A percentile compares a stretch with the other conserved stretches of the same genome.
Conservation (phyloP, 2,797 vertebrate genomes). For the Poecilia wingei region DNA sequence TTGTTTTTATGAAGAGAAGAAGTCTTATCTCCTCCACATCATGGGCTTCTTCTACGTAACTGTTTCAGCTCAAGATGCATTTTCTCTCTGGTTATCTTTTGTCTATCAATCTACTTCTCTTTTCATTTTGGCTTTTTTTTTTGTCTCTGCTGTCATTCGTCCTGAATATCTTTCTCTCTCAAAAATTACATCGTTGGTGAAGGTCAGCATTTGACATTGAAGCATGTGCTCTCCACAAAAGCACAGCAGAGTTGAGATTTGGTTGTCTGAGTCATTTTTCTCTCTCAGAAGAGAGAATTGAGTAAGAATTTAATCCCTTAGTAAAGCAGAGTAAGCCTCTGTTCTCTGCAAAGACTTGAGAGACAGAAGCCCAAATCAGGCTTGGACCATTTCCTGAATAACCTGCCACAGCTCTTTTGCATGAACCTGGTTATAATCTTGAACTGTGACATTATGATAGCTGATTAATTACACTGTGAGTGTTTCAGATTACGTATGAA, state of each 20-base stretch:
- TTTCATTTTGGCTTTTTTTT: neutral
- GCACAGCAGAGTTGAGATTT: slow-evolving; percentile 18
- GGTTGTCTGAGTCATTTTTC: slow-evolving; percentile 2
- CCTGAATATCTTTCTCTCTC: slow-evolving; percentile 1
- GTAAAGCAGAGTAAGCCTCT: slow-evolving; percentile 1
- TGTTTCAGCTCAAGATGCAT: neutral
- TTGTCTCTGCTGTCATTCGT: neutral
- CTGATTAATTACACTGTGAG: neutral
- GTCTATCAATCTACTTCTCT: neutral
- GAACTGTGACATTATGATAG: neutral
- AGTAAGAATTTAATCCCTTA: slow-evolving; percentile 22
- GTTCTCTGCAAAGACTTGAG: neutral
- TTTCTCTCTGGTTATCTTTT: slow-evolving; percentile 13
- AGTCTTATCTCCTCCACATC: slow-evolving; percentile 20
- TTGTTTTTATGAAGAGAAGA: slow-evolving; percentile 17
- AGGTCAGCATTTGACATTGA: slow-evolving; percentile 52
- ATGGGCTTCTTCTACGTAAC: neutral
- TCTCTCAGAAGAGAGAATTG: slow-evolving; percentile 21
- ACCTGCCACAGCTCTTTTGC: neutral
- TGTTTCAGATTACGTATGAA: neutral
- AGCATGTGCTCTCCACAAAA: slow-evolving; percentile 24
- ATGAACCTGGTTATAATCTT: neutral
- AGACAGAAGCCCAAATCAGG: neutral
- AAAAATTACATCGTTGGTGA: slow-evolving; percentile 25
- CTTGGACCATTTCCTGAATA: neutral